phyloP scores from a whole-genome alignment of 2,113 vertebrate species.

The Thomomys bottae region DNA sequence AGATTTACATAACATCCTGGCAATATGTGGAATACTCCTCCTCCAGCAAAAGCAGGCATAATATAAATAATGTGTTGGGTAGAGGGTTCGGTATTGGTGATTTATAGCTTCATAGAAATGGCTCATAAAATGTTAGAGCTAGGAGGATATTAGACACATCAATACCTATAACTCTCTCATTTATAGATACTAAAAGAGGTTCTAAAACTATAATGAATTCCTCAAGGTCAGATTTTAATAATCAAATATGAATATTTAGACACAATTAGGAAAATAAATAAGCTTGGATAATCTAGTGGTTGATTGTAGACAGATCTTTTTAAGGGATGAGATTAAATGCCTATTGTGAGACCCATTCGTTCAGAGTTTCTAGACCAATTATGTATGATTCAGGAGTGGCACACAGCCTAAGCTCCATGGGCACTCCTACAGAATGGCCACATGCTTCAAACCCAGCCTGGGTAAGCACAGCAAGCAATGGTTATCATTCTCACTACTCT shows the following conservation, averaged over 20 bases:
- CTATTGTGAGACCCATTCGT: neutral
- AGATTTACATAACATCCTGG: conserved; percentile 13
- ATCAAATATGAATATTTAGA: neutral
- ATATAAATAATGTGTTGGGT: conserved; percentile 29
- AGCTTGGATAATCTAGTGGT: neutral
- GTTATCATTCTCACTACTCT: neutral
- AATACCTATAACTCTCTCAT: neutral
- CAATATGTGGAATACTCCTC: neutral
- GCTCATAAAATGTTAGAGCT: conserved; percentile 55
- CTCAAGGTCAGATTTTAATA: neutral
- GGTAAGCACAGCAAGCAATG: neutral
- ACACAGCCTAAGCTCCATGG: too few relatives aligned
- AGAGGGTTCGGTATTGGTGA: conserved; percentile 3
- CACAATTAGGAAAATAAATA: conserved; percentile 24
- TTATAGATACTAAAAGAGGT: conserved; percentile 13
- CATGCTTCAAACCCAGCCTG: neutral
- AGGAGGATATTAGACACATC: neutral
- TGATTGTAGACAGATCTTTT: neutral
- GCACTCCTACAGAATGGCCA: neutral
- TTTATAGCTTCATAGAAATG: conserved; percentile 47
- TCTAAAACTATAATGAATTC: conserved; percentile 35
- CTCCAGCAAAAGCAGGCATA: conserved; percentile 31
- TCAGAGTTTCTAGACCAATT: neutral
- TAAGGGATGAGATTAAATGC: neutral
- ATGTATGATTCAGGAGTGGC: neutral